Percentiles rank a stretch among this genome's conserved stretches.
phyloP scores from a whole-genome alignment of 1,140 invertebrate genomes.

The Archegozetes longisetosus region DNA sequence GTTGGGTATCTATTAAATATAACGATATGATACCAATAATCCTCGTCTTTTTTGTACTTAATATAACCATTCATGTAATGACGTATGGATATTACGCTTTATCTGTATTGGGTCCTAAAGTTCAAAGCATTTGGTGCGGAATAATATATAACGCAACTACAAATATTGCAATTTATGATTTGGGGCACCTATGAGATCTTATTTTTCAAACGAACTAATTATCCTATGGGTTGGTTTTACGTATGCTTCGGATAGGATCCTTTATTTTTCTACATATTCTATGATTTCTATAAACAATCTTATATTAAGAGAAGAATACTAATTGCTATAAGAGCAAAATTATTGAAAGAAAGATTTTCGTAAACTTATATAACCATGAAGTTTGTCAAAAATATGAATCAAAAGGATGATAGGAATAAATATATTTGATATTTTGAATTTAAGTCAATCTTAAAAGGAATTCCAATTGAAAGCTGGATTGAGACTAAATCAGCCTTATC shows the following conservation, averaged over 20 bases:
- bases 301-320: no score
- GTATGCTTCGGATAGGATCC: background rate
- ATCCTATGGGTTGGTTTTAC: background rate
- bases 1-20: conserved; percentile 16
- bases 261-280: conserved; percentile 11
- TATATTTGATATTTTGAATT: no score
- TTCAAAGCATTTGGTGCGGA: conserved; percentile 41
- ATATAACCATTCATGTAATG: conserved; percentile 40
- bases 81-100: conserved; percentile 41
- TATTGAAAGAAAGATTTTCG: background rate
- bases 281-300: conserved; percentile 5
- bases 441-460: no score
- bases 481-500: no score
- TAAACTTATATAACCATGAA: background rate
- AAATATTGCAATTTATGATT: conserved; percentile 29
- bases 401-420: no score
- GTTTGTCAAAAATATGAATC: no score
- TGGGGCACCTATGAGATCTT: background rate
- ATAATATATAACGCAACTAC: conserved; percentile 38
- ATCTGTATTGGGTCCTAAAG: conserved; percentile 34
- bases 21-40: background rate
- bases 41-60: conserved; percentile 47
- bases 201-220: background rate
- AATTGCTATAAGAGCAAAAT: background rate
- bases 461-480: no score